Percentiles rank a stretch among this genome's conserved stretches.
Conservation (phyloP, 2,113 vertebrate species). For the Tyto alba region DNA sequence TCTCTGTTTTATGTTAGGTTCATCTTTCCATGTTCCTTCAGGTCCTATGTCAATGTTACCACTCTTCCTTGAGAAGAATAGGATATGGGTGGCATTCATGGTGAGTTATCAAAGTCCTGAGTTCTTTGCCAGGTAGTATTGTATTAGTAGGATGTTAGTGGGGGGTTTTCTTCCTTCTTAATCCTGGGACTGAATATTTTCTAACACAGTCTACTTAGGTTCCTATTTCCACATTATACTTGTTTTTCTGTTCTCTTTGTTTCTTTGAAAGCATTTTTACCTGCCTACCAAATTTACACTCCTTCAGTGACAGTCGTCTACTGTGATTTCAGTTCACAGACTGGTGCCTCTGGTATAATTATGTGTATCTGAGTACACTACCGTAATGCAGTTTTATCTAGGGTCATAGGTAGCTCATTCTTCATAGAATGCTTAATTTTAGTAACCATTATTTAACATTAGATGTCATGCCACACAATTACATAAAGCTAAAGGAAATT, state of each 20-base stretch:
- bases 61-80: background rate
- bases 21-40: background rate
- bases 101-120: background rate
- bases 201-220: background rate
- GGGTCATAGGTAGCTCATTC: background rate
- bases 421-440: background rate
- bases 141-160: background rate
- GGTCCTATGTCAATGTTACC: background rate
- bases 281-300: background rate
- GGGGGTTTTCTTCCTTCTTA: background rate
- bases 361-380: background rate
- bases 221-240: background rate
- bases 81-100: background rate
- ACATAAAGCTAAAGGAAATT: background rate
- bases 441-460: background rate
- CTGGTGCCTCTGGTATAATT: background rate
- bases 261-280: background rate
- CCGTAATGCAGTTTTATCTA: background rate
- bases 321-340: background rate
- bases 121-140: background rate
- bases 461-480: background rate
- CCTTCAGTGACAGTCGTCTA: background rate
- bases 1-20: background rate
- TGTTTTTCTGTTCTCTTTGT: background rate
- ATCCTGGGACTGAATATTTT: background rate